These are phyloP conservation scores for Drosophila recens DNA, from an alignment of 2,888 invertebrate species.

Conservation along the genomic window DNA sequence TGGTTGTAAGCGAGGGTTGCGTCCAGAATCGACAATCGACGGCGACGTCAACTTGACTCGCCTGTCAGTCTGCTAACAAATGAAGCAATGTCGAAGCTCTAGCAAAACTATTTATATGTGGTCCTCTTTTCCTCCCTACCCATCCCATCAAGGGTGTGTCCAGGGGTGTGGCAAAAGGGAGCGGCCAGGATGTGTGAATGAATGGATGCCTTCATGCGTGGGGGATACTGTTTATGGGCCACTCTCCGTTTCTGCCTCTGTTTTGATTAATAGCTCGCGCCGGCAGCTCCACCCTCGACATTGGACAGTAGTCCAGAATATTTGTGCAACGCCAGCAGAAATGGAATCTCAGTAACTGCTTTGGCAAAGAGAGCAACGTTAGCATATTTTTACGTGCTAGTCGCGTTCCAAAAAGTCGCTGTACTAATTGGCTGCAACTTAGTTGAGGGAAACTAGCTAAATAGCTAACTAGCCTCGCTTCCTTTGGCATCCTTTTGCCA, in stretches of 20 bases:
- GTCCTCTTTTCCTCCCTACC: neutral
- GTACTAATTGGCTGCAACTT: conserved; percentile 68
- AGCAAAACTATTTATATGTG: conserved; percentile 69
- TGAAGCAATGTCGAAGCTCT: conserved; percentile 51
- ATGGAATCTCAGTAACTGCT: conserved; percentile 54
- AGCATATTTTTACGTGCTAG: conserved; percentile 63
- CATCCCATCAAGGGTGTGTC: conserved; percentile 11
- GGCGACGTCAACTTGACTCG: conserved; percentile 58
- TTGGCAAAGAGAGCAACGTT: conserved; percentile 40
- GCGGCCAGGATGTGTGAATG: conserved; percentile 36
- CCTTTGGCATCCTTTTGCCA: conserved; percentile 31
- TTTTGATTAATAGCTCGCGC: conserved; percentile 68
- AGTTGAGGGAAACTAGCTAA: conserved; percentile 28
- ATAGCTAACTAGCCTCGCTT: conserved; percentile 24
- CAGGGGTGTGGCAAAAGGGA: conserved; percentile 26
- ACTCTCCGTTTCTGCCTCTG: conserved; percentile 51
- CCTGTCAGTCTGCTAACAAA: conserved; percentile 65
- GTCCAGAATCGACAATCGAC: conserved; percentile 24
- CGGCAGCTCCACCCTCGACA: conserved; percentile 23
- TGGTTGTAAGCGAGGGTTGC: conserved; percentile 22
- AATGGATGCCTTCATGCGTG: conserved; percentile 15
- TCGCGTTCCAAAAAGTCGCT: conserved; percentile 45
- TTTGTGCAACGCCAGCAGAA: conserved; percentile 67
- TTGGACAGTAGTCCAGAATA: conserved; percentile 40
- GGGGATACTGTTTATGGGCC: conserved; percentile 46